Evolutionary conservation across 2,113 vertebrate genomes (phyloP).

Genomic region (Rhabdornis inornatus): DNA sequence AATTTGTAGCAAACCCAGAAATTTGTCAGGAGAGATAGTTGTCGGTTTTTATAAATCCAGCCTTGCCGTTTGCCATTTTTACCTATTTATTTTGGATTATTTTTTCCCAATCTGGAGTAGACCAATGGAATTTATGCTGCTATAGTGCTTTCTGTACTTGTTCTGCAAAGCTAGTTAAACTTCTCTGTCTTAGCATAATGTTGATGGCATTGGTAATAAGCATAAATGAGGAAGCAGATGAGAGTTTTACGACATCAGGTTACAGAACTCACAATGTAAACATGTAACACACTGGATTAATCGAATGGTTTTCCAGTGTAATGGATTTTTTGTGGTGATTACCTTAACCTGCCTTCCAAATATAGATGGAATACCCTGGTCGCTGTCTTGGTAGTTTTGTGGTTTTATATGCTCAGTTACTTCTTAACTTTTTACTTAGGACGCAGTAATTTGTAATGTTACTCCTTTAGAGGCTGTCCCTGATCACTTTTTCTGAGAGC

Average conservation of each 20-base stretch:
- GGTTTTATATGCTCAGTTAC: neutral
- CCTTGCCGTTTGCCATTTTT: neutral
- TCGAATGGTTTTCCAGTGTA: neutral
- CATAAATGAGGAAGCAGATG: neutral
- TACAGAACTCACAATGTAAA: neutral
- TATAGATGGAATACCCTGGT: neutral
- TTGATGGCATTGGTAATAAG: neutral
- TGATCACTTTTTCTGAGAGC: neutral
- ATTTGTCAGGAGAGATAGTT: neutral
- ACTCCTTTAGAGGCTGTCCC: neutral
- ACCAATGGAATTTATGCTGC: neutral
- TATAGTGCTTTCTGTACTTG: neutral
- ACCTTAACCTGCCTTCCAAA: neutral
- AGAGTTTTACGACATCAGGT: neutral
- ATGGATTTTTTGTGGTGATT: neutral
- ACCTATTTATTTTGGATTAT: neutral
- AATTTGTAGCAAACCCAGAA: neutral
- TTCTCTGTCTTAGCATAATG: neutral
- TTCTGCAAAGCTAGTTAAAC: neutral
- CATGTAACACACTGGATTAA: neutral
- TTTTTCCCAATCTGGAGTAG: neutral
- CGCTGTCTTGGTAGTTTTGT: neutral
- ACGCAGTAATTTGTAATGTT: neutral
- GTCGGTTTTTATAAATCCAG: rapidly evolving
- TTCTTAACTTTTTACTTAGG: neutral